Evolutionary conservation across 2,113 vertebrate species (phyloP).

Genomic region (Orthonyx spaldingii): DNA sequence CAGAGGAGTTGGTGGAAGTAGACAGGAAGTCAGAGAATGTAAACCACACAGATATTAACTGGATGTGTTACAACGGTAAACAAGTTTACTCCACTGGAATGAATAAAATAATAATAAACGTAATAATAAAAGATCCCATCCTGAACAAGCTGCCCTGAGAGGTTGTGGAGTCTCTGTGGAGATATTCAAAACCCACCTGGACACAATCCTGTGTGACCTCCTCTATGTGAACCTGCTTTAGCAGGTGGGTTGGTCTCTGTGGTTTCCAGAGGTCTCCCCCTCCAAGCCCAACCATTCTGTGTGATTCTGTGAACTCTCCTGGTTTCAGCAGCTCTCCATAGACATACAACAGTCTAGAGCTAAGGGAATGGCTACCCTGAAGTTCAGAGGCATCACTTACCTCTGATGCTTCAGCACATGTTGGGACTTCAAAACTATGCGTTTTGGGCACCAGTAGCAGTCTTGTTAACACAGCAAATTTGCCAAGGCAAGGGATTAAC

Average conservation of each 20-base stretch:
- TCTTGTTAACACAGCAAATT: neutral
- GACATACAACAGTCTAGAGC: neutral
- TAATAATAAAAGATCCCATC: neutral
- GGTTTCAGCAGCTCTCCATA: neutral
- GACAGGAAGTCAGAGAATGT: neutral
- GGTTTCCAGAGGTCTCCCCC: neutral
- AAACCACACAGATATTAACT: neutral
- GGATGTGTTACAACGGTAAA: neutral
- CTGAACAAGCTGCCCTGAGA: neutral
- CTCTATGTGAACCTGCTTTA: neutral
- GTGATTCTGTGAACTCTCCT: neutral
- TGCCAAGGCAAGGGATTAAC: neutral
- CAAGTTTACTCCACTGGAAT: neutral
- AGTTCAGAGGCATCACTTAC: neutral
- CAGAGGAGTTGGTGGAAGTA: neutral
- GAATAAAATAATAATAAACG: fast-evolving
- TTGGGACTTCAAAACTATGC: neutral
- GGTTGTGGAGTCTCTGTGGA: neutral
- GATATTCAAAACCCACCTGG: neutral
- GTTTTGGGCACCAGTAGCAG: neutral
- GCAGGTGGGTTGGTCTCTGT: neutral
- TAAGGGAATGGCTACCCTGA: neutral
- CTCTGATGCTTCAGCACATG: neutral
- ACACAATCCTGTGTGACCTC: neutral
- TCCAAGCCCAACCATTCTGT: neutral